Conservation (phyloP, 2,113 vertebrate species). For the Lagopus leucura region DNA sequence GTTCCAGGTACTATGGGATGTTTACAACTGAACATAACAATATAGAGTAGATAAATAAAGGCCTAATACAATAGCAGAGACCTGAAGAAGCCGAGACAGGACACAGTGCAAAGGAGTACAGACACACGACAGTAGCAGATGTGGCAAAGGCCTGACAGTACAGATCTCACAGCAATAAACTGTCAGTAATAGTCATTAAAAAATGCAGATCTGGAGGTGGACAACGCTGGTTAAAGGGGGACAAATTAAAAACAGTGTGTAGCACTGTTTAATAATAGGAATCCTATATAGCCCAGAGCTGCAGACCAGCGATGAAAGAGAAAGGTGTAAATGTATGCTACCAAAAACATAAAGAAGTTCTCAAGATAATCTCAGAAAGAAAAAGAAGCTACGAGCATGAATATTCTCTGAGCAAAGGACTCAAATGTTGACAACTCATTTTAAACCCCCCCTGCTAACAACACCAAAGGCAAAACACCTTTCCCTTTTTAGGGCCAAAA, state of each 20-base stretch:
- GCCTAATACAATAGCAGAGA: neutral
- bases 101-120: neutral
- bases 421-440: neutral
- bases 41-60: neutral
- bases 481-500: neutral
- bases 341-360: neutral
- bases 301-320: neutral
- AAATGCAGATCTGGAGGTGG: neutral
- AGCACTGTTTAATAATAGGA: neutral
- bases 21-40: neutral
- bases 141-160: neutral
- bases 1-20: neutral
- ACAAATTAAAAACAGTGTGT: neutral
- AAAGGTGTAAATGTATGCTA: neutral
- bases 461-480: neutral
- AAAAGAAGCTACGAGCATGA: neutral
- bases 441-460: neutral
- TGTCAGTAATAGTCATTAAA: neutral
- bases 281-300: neutral
- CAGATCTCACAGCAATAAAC: neutral
- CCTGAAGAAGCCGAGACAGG: neutral
- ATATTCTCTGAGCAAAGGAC: neutral
- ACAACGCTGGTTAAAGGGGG: neutral
- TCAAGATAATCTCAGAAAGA: neutral
- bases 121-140: neutral